A percentile compares a stretch with the other conserved stretches of the same genome.
phyloP scores from a whole-genome alignment of 1,140 invertebrate species.

The Caenorhabditis tropicalis region DNA sequence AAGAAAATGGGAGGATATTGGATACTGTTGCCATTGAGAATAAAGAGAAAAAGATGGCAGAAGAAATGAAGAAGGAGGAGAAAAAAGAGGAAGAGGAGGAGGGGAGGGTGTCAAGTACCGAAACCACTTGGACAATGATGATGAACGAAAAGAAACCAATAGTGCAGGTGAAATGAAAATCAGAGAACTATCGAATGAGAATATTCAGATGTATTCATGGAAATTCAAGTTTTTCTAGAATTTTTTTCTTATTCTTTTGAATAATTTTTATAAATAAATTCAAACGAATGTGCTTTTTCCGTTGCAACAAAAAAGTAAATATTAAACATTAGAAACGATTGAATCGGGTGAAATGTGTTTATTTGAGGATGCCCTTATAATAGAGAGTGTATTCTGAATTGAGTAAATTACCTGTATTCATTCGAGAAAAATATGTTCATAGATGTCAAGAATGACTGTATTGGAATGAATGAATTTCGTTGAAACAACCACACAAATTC shows the following conservation, averaged over 20 bases:
- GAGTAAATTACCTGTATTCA: too few species aligned
- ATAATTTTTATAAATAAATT: too few species aligned
- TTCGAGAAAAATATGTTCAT: too few species aligned
- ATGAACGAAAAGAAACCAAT: background rate
- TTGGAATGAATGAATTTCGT: background rate
- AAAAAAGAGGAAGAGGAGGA: background rate
- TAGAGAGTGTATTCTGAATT: too few species aligned
- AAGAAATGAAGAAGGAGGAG: background rate
- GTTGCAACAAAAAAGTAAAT: too few species aligned
- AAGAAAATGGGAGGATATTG: background rate
- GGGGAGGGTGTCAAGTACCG: background rate
- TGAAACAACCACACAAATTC: background rate
- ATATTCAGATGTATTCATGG: background rate
- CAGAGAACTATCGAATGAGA: background rate
- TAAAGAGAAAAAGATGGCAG: background rate
- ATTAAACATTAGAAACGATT: too few species aligned
- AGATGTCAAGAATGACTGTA: background rate
- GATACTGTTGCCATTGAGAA: constrained; percentile 34
- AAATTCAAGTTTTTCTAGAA: too few species aligned
- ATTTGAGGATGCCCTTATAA: too few species aligned
- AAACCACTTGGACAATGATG: constrained; percentile 23
- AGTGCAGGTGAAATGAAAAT: background rate
- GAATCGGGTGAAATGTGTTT: too few species aligned
- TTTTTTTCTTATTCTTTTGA: too few species aligned
- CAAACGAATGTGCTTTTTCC: too few species aligned